These are phyloP conservation scores for Brachionus rubens DNA, from an alignment of 1,140 invertebrate genomes.

Conservation along the genomic window DNA sequence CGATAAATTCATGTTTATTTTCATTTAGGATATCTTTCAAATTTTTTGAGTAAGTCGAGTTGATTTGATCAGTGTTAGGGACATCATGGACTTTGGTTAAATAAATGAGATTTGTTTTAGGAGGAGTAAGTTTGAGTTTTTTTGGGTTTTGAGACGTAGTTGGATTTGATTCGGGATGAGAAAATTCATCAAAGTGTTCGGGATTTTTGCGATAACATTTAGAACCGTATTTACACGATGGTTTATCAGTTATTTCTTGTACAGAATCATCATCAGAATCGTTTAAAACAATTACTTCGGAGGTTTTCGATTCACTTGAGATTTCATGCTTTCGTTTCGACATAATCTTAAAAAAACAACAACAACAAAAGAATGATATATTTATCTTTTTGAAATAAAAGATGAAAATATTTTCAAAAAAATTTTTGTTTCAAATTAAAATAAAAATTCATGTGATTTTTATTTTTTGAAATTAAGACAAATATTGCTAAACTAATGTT, in stretches of 20 bases:
- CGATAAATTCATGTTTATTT: slow-evolving; percentile 30
- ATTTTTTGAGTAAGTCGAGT: slow-evolving; percentile 28
- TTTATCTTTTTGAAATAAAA: too few relatives aligned
- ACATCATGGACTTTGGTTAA: slow-evolving; percentile 21
- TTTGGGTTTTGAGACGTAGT: background rate
- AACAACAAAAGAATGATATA: too few relatives aligned
- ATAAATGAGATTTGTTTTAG: background rate
- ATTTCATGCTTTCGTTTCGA: slow-evolving; percentile 5
- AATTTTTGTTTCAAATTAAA: too few relatives aligned
- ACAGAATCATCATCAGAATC: background rate
- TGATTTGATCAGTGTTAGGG: background rate
- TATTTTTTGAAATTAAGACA: too few relatives aligned
- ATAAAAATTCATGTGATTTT: too few relatives aligned
- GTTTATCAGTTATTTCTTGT: background rate
- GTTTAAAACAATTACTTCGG: background rate
- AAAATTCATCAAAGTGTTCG: slow-evolving; percentile 71
- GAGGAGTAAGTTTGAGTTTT: background rate
- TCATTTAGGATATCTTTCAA: background rate
- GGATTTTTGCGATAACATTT: slow-evolving; percentile 81
- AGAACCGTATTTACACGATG: slow-evolving; percentile 71
- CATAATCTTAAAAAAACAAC: too few relatives aligned
- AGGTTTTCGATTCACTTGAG: too few relatives aligned
- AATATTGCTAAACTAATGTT: too few relatives aligned
- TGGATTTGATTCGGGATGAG: slow-evolving; percentile 66
- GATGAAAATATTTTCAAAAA: too few relatives aligned